These are phyloP conservation scores for Cynodonichthys magdalenae DNA, from an alignment of 2,797 vertebrate genomes.

Conservation along the genomic window DNA sequence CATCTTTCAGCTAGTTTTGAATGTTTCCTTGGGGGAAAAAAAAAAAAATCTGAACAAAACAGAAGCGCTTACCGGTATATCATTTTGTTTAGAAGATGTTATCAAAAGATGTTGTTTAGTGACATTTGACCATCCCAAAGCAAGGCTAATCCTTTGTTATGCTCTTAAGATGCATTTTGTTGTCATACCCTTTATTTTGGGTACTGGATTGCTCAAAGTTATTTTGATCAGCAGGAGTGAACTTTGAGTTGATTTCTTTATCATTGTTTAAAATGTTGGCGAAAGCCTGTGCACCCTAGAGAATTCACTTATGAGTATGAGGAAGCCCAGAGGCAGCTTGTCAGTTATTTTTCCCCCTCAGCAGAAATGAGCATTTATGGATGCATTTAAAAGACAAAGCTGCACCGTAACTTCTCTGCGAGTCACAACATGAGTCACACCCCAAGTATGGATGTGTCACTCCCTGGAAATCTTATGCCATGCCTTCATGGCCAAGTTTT, in stretches of 20 bases:
- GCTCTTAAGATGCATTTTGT: constrained; percentile 17
- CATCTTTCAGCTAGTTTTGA: constrained; percentile 59
- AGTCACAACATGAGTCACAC: constrained; percentile 55
- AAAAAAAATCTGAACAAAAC: constrained; percentile 50
- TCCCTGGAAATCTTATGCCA: constrained; percentile 44
- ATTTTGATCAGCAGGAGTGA: neutral
- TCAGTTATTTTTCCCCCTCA: neutral
- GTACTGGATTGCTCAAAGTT: neutral
- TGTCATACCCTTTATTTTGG: constrained; percentile 3
- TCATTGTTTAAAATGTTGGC: neutral
- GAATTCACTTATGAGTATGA: constrained; percentile 2
- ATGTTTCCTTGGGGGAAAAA: constrained; percentile 37
- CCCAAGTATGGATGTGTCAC: constrained; percentile 58
- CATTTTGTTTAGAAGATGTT: constrained; percentile 29
- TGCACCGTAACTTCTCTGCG: constrained; percentile 7
- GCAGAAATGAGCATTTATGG: neutral
- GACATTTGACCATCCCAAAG: constrained; percentile 31
- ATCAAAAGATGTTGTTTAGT: constrained; percentile 26
- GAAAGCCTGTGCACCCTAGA: neutral
- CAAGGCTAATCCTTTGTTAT: constrained; percentile 46
- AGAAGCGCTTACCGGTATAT: too few species aligned
- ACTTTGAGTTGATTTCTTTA: neutral
- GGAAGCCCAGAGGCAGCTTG: constrained; percentile 12
- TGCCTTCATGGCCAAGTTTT: constrained; percentile 23
- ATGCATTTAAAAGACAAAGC: constrained; percentile 9